phyloP scores from a whole-genome alignment of 2,888 invertebrate species.

The Onthophagus sagittarius region DNA sequence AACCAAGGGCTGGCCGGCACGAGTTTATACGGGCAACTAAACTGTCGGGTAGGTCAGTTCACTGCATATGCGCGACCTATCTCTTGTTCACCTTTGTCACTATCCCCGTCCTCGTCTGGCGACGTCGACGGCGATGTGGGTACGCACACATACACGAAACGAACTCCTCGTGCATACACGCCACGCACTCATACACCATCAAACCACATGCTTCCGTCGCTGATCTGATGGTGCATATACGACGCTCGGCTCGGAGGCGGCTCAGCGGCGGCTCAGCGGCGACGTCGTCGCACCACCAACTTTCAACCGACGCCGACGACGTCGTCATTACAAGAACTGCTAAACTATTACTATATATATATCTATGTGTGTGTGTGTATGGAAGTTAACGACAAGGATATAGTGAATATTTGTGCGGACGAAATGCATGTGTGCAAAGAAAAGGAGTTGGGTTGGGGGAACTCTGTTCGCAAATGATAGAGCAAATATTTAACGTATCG shows the following conservation, averaged over 20 bases:
- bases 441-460: not conserved
- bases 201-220: not conserved
- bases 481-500: conserved; percentile 25
- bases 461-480: conserved; percentile 15
- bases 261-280: not conserved
- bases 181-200: not conserved
- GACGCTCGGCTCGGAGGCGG: not conserved
- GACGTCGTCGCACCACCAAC: not conserved
- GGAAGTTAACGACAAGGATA: not conserved
- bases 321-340: not conserved
- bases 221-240: not conserved
- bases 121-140: not conserved
- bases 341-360: not conserved
- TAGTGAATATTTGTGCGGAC: not conserved
- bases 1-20: conserved; percentile 40
- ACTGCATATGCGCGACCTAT: conserved; percentile 46
- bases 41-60: conserved; percentile 48
- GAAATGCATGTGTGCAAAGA: not conserved
- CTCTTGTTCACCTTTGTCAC: conserved; percentile 3
- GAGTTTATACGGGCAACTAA: conserved; percentile 43
- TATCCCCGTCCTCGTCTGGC: conserved; percentile 11
- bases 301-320: not conserved
- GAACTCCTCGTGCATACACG: not conserved
- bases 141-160: not conserved
- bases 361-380: not conserved